Conservation (phyloP, 1,140 invertebrate species). For the Cydia amplana region DNA sequence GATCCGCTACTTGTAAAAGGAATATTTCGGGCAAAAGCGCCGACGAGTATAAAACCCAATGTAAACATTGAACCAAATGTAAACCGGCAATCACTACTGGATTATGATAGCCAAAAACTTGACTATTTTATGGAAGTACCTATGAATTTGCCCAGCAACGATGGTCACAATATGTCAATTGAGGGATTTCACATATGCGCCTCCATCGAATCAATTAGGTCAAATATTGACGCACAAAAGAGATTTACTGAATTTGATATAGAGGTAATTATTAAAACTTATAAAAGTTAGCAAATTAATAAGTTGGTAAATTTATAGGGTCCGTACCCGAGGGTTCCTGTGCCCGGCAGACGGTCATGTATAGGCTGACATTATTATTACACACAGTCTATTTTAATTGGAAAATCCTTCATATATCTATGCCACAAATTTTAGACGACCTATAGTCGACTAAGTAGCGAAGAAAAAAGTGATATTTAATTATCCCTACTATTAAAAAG, state of each 20-base stretch:
- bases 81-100: slow-evolving; percentile 33
- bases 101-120: slow-evolving; percentile 45
- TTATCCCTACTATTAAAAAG: too few relatives aligned
- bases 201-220: slow-evolving; percentile 42
- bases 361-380: too few relatives aligned
- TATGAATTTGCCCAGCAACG: background rate
- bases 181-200: slow-evolving; percentile 40
- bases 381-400: too few relatives aligned
- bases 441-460: too few relatives aligned
- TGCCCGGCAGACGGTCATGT: too few relatives aligned
- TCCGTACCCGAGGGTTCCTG: too few relatives aligned
- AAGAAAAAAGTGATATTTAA: too few relatives aligned
- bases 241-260: slow-evolving; percentile 60
- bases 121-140: slow-evolving; percentile 53
- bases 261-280: slow-evolving; percentile 49
- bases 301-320: background rate
- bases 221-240: slow-evolving; percentile 59
- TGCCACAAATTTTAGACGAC: too few relatives aligned
- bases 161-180: background rate
- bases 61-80: slow-evolving; percentile 7
- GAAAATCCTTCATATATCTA: too few relatives aligned
- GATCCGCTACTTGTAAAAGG: slow-evolving; percentile 40
- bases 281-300: background rate
- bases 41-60: slow-evolving; percentile 22
- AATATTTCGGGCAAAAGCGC: slow-evolving; percentile 39